Conservation (phyloP, 1,140 invertebrate species). For the Apolygus lucorum region DNA sequence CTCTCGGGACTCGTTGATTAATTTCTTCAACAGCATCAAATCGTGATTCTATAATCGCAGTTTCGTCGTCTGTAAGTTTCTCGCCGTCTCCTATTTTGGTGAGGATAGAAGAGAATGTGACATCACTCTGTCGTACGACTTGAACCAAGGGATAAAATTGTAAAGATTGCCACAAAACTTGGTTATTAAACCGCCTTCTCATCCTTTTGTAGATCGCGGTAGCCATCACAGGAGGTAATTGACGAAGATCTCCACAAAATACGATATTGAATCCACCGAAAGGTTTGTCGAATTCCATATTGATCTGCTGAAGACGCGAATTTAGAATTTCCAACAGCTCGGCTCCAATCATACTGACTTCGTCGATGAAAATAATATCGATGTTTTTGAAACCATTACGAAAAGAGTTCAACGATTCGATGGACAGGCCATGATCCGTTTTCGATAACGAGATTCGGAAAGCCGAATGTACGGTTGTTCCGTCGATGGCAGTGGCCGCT, state of each 20-base stretch:
- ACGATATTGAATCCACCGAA: no score
- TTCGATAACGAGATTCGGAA: constrained; percentile 15
- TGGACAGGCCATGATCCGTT: background rate
- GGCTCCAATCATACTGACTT: constrained; percentile 21
- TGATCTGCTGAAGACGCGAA: no score
- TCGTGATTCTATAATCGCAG: constrained; percentile 1
- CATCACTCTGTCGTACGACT: constrained; percentile 21
- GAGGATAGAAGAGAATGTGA: constrained; percentile 7
- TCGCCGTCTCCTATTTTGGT: constrained; percentile 25
- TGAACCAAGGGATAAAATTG: constrained; percentile 9
- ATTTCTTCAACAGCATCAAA: background rate
- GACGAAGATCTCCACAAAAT: constrained; percentile 21
- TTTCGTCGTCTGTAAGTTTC: constrained; percentile 7
- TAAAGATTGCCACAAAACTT: constrained; percentile 18
- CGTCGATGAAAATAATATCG: constrained; percentile 19
- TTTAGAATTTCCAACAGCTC: constrained; percentile 17
- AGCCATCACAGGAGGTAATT: constrained; percentile 12
- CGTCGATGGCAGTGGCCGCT: constrained; percentile 14
- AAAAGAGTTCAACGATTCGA: constrained; percentile 17
- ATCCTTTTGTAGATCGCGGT: constrained; percentile 11
- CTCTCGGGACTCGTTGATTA: background rate
- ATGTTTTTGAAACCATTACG: constrained; percentile 15
- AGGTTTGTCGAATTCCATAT: no score
- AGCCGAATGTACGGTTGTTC: constrained; percentile 25
- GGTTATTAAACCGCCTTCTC: background rate